Evolutionary conservation across 2,113 vertebrate species (phyloP), one percentile per base, ranked within the genome.

Genomic region (Scophthalmus maximus): DNA sequence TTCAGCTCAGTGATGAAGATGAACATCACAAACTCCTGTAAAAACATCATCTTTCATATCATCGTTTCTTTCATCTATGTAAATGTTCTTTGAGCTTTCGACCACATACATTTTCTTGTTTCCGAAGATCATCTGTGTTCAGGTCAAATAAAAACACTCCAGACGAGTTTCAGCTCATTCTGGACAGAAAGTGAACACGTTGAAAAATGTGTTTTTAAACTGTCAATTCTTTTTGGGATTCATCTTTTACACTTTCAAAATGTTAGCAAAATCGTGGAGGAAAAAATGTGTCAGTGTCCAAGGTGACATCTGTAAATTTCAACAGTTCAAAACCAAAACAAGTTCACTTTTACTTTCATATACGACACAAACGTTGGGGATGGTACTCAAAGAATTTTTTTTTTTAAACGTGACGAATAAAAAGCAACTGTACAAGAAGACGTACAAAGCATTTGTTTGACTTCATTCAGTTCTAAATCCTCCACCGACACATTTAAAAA

Each of bases 351-450:
- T 2, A 12, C 34, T 12, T 36, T 36, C 34, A 5, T 18, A 42
- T 18, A 42, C 8, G 12, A 49, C n/a, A n/a, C n/a, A n/a, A n/a
- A n/a, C n/a, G n/a, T n/a, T n/a, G n/a, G n/a, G n/a, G n/a, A n/a
- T n/a, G n/a, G n/a, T 14, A 3, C 20, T 27, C 8, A 26, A 32
- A 49, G 29, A 68, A 55, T 36, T 22, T 22, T 1, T 40, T 8
- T 22, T 8, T 63, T 27, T 23, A 32, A 69, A 29, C 23, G 17
- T 61, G 18, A 15, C 5, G 5, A 47, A 26, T 51, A 17, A 29
- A 51, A 51, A 58, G 46, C 32, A 22, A 7, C 17, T 57, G 42
- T 70, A 63, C 50, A 56, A 23, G 36, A n/a, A 29, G 53, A 20
- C 12, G 29, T 62, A 27, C 6, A 36, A n/a, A 5, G 32, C 32